phyloP scores from a whole-genome alignment of 2,888 invertebrate genomes.

The Acanthococcus lagerstroemiae region DNA sequence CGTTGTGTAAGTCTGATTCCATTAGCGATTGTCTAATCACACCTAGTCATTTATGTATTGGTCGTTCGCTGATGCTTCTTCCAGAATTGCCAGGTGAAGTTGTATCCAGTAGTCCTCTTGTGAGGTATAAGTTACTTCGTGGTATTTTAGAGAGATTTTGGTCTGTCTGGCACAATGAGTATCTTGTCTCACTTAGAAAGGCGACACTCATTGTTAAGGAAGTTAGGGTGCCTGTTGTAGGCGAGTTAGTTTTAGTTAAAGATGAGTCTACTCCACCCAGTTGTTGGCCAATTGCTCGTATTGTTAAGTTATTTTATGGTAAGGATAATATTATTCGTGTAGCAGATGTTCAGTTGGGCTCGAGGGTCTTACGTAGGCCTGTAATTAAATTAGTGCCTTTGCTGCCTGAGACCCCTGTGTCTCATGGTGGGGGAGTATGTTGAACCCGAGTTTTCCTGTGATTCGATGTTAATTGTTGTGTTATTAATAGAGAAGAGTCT shows the following conservation, averaged over 20 bases:
- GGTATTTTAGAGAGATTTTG: neutral
- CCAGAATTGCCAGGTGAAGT: neutral
- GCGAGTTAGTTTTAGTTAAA: neutral
- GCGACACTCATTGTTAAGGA: too few species aligned
- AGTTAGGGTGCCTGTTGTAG: neutral
- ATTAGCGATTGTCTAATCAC: constrained; percentile 30
- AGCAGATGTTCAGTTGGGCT: neutral
- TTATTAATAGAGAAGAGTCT: too few species aligned
- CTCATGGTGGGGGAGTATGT: too few species aligned
- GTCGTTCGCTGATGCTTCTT: neutral
- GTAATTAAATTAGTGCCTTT: neutral
- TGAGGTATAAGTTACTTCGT: neutral
- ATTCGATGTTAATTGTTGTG: too few species aligned
- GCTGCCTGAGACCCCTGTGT: too few species aligned
- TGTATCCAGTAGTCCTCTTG: neutral
- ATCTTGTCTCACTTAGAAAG: too few species aligned
- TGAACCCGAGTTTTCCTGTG: too few species aligned
- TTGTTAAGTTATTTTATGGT: neutral
- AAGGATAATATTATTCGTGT: neutral
- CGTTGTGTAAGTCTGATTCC: constrained; percentile 35
- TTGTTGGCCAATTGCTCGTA: neutral
- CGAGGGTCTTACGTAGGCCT: neutral
- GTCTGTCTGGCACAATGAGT: too few species aligned
- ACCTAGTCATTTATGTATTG: neutral
- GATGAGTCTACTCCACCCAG: neutral